These are phyloP conservation scores for Allacma fusca DNA, from an alignment of 2,888 invertebrate genomes.

Conservation along the genomic window DNA sequence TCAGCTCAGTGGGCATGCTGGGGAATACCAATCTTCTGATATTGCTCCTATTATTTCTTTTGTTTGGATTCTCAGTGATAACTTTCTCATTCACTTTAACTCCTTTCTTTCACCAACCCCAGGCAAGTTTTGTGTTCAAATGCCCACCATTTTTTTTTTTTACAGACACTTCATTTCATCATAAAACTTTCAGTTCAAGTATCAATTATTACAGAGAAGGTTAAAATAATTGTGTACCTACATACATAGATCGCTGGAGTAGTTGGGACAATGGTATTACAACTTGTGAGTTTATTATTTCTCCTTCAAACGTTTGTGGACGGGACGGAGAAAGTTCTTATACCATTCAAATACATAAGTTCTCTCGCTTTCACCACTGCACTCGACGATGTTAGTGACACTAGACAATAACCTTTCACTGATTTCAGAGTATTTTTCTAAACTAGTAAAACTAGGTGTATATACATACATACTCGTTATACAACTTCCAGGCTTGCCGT, in stretches of 20 bases:
- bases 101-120: slow-evolving; percentile 83
- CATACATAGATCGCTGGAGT: slow-evolving; percentile 83
- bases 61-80: slow-evolving; percentile 83
- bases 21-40: slow-evolving; percentile 71
- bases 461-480: too few species aligned
- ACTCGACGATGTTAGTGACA: slow-evolving; percentile 76
- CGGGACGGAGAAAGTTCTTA: slow-evolving; percentile 71
- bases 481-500: slow-evolving; percentile 47
- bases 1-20: too few species aligned
- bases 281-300: slow-evolving; percentile 79
- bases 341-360: slow-evolving; percentile 75
- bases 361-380: slow-evolving; percentile 84
- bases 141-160: too few species aligned
- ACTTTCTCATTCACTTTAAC: slow-evolving; percentile 84
- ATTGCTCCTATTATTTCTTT: slow-evolving; percentile 78
- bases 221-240: too few species aligned
- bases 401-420: too few species aligned
- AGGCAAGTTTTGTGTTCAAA: slow-evolving; percentile 67
- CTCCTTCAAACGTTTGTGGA: slow-evolving; percentile 81
- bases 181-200: too few species aligned
- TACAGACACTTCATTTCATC: too few species aligned
- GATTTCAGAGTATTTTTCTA: not conserved
- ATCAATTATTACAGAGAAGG: too few species aligned
- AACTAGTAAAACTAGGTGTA: too few species aligned
- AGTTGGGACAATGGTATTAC: slow-evolving; percentile 79